Evolutionary conservation across 2,113 vertebrate species (phyloP), one percentile per base, ranked within the genome.

Genomic region (Patagioenas fasciata): DNA sequence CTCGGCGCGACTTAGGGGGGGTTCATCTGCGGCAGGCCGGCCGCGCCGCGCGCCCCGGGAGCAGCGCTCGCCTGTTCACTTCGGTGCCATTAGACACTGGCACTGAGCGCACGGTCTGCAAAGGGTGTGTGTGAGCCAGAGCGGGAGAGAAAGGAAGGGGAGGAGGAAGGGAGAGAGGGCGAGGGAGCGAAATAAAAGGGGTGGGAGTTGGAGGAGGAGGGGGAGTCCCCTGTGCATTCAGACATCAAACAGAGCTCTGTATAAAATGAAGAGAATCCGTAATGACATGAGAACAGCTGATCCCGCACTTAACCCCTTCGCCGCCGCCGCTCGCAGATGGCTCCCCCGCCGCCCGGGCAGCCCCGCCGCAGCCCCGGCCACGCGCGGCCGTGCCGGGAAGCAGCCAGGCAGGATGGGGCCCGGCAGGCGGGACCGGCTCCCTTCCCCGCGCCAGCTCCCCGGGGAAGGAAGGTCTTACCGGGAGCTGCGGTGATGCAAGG

Each of bases 191-290:
- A 95, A 96, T 94, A 95, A 96, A 96, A 95, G 96, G 95, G 96
- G 96, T 93, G 97, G 96, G 95, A 97, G 95, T 85, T 84, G 96
- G 97, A 97, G 94, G 94, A 98, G 97, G 97, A 96, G 98, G 98
- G 97, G 97, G 98, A 97, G 97, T 98, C 98, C 98, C 98, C 95
- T 97, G 99, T 98, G 98, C 98, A 98, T 98, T 98, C 98, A 98
- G 97, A 98, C 98, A 98, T 98, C 98, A 98, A 98, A 98, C 98
- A 95, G 97, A 97, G 97, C 98, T 98, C 97, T 96, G 98, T 98
- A 97, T 96, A 96, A 97, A 97, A 98, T 98, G 97, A 96, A 98
- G 98, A 97, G 98, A 96, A 97, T 97, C 98, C 97, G 94, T 97
- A 98, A 97, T 98, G 97, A 97, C 98, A 96, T 95, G 97, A 97